Evolutionary conservation across 2,113 vertebrate species (phyloP).

Genomic region (Gyps fulvus): DNA sequence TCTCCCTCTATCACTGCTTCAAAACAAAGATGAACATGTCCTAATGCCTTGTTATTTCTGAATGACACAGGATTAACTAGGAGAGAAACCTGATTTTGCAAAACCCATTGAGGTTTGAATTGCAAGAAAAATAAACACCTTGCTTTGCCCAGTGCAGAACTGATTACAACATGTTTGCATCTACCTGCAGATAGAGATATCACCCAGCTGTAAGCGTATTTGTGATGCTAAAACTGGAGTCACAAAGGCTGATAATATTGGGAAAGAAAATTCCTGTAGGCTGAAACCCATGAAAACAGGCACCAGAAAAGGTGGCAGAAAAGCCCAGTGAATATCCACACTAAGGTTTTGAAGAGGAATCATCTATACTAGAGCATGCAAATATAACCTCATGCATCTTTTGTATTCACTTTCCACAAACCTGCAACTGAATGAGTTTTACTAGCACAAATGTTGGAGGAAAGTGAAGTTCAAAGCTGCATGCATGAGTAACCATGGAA

Average conservation of each 20-base stretch:
- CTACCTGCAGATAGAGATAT: not conserved
- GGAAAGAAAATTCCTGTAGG: not conserved
- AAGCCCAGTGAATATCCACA: not conserved
- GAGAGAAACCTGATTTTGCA: conserved; percentile 20
- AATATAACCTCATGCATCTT: not conserved
- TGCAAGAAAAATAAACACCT: not conserved
- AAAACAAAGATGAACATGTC: not conserved
- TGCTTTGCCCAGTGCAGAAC: not conserved
- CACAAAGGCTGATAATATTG: not conserved
- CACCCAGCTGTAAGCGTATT: not conserved
- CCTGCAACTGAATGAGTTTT: conserved; percentile 46
- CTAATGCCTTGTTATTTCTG: not conserved
- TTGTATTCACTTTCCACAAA: conserved; percentile 24
- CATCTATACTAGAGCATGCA: not conserved
- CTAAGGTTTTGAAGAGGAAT: not conserved
- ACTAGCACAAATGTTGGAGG: conserved; percentile 39
- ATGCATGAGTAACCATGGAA: conserved; percentile 60
- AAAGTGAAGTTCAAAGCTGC: conserved; percentile 68
- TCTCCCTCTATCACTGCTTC: not conserved
- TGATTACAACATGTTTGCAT: not conserved
- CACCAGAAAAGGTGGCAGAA: not conserved
- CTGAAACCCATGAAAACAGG: not conserved
- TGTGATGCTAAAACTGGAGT: not conserved
- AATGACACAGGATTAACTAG: not conserved
- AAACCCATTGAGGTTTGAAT: not conserved